Evolutionary conservation across 2,113 vertebrate genomes (phyloP), one percentile per base, ranked within the genome.

Genomic region (Ondatra zibethicus): DNA sequence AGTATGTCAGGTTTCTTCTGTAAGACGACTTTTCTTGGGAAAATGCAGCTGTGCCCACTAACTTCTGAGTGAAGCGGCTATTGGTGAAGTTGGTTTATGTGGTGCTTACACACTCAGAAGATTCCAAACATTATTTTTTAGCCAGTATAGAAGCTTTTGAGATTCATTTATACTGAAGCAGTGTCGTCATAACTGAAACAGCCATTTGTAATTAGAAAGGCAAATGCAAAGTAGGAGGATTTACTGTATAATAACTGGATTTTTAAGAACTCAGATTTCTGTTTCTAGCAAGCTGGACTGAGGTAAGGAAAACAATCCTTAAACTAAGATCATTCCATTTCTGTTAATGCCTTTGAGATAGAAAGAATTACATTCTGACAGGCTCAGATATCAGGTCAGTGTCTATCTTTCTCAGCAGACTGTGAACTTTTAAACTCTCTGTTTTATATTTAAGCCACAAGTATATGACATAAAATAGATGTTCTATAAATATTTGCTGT

Each of bases 211-310:
- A 89, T 92, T 95, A 78, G 45, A 87, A 96, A 89, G 88, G 65
- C 88, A 93, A 77, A 91, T 78, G 95, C 93, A 91, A 89, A 93
- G 68, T 73, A 84, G 89, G 89, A 68, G 39, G 45, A 75, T 88
- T 93, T 96, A 68, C 50, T 92, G 1, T 94, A 42, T 58, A 86
- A 27, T 66, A 80, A 75, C 76, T 95, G 61, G 72, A 77, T 82
- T 73, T 82, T 96, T 76, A 91, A 65, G 4, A 93, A 94, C 72
- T 92, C 39, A 19, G n/a, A 45, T 94, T 97, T 94, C 76, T 96
- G 25, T 91, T 95, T 95, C 55, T 94, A 58, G 61, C 65, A 94
- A 65, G 42, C 33, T 95, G 29, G 55, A 66, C 92, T 92, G 45
- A 80, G 17, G 84, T 90, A 95, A 52, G 89, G 77, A 47, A 88